Percentiles rank a stretch among this genome's conserved stretches.
phyloP scores from a whole-genome alignment of 2,113 vertebrate genomes.

The Neolamprologus ventralis region DNA sequence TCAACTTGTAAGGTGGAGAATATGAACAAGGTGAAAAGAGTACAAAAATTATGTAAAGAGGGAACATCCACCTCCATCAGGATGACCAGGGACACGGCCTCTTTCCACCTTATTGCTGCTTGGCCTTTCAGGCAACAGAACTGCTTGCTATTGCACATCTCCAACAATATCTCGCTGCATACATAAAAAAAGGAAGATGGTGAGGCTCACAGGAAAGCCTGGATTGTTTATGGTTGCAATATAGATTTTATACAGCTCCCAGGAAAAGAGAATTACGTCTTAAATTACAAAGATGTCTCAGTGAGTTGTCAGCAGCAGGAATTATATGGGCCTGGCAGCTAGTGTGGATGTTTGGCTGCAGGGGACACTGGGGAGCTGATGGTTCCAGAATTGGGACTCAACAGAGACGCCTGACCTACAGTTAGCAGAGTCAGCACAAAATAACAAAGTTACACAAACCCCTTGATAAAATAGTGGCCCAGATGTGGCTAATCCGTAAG shows the following conservation, averaged over 20 bases:
- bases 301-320: slow-evolving; percentile 53
- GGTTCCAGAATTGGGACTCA: slow-evolving; percentile 16
- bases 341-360: slow-evolving; percentile 31
- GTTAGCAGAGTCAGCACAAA: slow-evolving; percentile 51
- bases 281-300: slow-evolving; percentile 71
- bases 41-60: neutral
- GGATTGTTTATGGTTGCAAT: slow-evolving; percentile 73
- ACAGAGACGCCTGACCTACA: slow-evolving; percentile 41
- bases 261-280: slow-evolving; percentile 68
- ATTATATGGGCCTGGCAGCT: slow-evolving; percentile 37
- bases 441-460: slow-evolving; percentile 34
- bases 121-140: slow-evolving; percentile 62
- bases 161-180: slow-evolving; percentile 61
- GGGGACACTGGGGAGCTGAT: slow-evolving; percentile 34
- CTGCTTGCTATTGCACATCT: slow-evolving; percentile 60
- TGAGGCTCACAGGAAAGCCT: slow-evolving; percentile 26
- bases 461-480: slow-evolving; percentile 47
- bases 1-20: neutral
- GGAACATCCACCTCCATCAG: neutral
- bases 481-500: slow-evolving; percentile 20
- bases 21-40: neutral
- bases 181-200: slow-evolving; percentile 49
- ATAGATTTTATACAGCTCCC: slow-evolving; percentile 72
- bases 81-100: slow-evolving; percentile 24
- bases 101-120: slow-evolving; percentile 39